These are phyloP conservation scores for Heteractis magnifica DNA, from an alignment of 92 coral and sea anemone species.

Conservation along the genomic window DNA sequence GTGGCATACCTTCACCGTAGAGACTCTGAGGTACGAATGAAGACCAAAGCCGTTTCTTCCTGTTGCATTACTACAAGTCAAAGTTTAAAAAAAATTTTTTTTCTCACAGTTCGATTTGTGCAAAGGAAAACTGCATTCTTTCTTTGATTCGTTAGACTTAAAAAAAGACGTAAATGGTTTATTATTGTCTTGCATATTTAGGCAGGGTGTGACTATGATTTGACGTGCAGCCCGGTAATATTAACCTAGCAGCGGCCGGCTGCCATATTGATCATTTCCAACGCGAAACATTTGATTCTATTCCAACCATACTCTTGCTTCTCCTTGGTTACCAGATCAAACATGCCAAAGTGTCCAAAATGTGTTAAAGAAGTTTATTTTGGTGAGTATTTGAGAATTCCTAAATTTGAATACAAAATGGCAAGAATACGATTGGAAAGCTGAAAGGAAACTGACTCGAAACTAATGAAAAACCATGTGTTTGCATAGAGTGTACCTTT, in stretches of 20 bases:
- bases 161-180: background rate
- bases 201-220: constrained; percentile 1
- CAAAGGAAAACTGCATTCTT: background rate
- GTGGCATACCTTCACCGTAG: background rate
- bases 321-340: constrained; percentile 15
- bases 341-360: constrained; percentile 86
- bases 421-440: background rate
- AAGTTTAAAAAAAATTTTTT: too few relatives aligned
- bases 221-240: background rate
- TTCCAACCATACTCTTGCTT: background rate
- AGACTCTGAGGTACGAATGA: background rate
- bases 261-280: background rate
- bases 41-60: background rate
- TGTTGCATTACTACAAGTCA: background rate
- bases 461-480: background rate
- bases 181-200: background rate
- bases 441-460: background rate
- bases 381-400: constrained; percentile 53
- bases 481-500: background rate
- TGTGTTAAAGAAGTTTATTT: constrained; percentile 79
- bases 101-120: background rate
- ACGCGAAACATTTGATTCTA: background rate
- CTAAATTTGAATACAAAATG: background rate
- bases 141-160: background rate
- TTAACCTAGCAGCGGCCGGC: background rate